A percentile compares a stretch with the other conserved stretches of the same genome.
Conservation (phyloP, 2,797 vertebrate species). For the Lepus townsendii region DNA sequence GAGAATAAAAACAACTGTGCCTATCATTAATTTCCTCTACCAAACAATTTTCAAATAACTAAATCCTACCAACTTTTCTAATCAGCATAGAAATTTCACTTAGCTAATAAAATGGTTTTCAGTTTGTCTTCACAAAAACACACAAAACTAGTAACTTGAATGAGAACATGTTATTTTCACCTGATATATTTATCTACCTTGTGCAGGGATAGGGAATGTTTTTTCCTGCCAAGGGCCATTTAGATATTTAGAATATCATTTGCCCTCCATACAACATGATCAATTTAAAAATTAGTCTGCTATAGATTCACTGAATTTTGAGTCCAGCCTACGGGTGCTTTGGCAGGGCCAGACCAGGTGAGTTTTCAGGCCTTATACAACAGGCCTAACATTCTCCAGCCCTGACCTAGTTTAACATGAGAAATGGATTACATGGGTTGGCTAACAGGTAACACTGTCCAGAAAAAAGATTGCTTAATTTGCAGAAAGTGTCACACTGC, state of each 20-base stretch:
- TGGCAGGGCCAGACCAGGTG: too few relatives aligned
- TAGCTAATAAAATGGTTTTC: conserved; percentile 48
- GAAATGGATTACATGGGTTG: background rate
- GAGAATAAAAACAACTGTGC: conserved; percentile 38
- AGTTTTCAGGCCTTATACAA: too few relatives aligned
- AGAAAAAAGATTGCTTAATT: conserved; percentile 21
- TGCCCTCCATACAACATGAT: too few relatives aligned
- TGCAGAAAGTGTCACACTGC: background rate
- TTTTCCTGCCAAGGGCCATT: too few relatives aligned
- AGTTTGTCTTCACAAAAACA: conserved; percentile 41
- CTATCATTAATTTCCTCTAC: background rate
- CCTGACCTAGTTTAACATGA: background rate
- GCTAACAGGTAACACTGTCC: background rate
- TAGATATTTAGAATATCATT: too few relatives aligned
- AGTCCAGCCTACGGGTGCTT: too few relatives aligned
- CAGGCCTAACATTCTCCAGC: too few relatives aligned
- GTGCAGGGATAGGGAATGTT: too few relatives aligned
- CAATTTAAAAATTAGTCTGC: too few relatives aligned
- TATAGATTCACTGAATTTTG: too few relatives aligned
- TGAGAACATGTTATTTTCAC: conserved; percentile 57
- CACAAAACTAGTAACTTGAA: conserved; percentile 48
- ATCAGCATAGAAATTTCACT: conserved; percentile 40
- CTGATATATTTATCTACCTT: conserved; percentile 37
- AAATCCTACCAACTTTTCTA: conserved; percentile 15
- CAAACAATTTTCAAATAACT: conserved; percentile 53